phyloP scores from a whole-genome alignment of 2,888 invertebrate genomes.

The Tachina grossa region DNA sequence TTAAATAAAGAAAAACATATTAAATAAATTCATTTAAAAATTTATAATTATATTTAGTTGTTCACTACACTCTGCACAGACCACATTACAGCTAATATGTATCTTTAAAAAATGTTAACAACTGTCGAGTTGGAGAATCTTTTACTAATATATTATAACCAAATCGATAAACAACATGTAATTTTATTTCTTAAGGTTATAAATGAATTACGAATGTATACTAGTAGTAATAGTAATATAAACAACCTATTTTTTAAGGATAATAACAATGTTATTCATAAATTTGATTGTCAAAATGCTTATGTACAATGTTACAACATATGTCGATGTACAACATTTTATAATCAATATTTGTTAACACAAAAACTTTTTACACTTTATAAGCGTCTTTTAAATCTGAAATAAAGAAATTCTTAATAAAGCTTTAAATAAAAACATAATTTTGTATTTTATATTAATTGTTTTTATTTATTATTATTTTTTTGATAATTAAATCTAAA shows the following conservation, averaged over 20 bases:
- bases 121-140: background rate
- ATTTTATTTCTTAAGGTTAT: constrained; percentile 1
- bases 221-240: background rate
- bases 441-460: background rate
- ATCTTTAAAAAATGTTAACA: background rate
- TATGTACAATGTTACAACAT: background rate
- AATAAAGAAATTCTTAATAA: background rate
- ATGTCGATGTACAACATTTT: background rate
- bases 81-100: background rate
- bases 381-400: background rate
- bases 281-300: background rate
- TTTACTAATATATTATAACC: background rate
- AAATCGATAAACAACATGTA: background rate
- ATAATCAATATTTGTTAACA: background rate
- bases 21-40: background rate
- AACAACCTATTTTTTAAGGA: background rate
- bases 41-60: background rate
- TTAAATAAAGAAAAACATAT: constrained; percentile 7
- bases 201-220: background rate
- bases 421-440: background rate
- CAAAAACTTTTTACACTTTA: background rate
- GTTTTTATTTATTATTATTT: too few species aligned
- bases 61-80: background rate
- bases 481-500: too few species aligned
- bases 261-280: background rate